Base-by-base conservation (phyloP, 2,888 invertebrate genomes). In the Thelaira solivaga region DNA sequence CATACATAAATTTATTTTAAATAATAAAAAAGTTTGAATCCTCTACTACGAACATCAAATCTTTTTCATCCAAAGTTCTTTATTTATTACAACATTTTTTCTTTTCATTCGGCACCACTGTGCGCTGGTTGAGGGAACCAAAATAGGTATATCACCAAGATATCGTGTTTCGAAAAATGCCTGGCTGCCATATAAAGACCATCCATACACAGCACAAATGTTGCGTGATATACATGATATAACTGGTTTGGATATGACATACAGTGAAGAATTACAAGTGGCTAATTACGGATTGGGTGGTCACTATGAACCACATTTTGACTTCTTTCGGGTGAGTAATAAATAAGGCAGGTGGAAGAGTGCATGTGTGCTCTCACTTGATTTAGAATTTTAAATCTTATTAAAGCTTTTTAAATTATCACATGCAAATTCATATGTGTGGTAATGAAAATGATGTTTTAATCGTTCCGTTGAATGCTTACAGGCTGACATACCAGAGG, bases 231-330 rank as follows among this genome's bases (percentile, higher is more conserved):
- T 96, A 95, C 78, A 78, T 49, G 89, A 90, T 74, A 85, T 92
- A 75, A 92, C 92, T n/a, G 91, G 91, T 4, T 86, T 93, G 59
- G 90, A 90, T 26, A 89, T 92, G 88, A 89, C 89, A 20, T 92
- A 91, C 22, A 92, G 92, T 4, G 99, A 99, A 89, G 97, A 98
- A 85, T 90, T 99, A 81, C 99, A 99, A 90, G 96, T 99, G 64
- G 98, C 97, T 83, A 99, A 99, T 90, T 99, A 99, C 89, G 99
- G 99, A 13, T 95, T 99, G 81, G 99, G 98, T 7, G 99, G 98
- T 0, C 98, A 99, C 88, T 99, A 99, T 88, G 98, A 98, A 86
- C 98, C 98, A n/a, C 99, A 99, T 89, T 98, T 93, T 90, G 98
- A 96, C 87, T 96, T 95, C 62, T 85, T 84, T 64, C 67, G 81